Conservation (phyloP, 2,797 vertebrate genomes). For the Cottoperca gobio region DNA sequence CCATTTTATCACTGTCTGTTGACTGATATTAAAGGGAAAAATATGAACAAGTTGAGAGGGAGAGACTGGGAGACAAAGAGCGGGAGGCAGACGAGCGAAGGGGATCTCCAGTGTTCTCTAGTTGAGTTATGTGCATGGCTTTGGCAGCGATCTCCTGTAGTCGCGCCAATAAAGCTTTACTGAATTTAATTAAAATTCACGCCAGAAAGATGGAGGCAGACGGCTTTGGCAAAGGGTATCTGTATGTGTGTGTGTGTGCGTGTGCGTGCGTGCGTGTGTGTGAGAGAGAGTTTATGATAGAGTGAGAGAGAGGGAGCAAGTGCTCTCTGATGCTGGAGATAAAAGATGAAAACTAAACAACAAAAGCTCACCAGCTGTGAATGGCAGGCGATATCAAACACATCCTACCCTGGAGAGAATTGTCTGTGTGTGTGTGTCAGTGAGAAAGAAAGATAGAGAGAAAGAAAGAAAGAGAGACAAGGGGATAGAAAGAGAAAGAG, state of each 20-base stretch:
- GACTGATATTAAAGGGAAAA: slow-evolving; percentile 50
- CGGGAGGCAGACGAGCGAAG: slow-evolving; percentile 42
- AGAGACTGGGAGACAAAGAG: slow-evolving; percentile 53
- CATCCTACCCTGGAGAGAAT: slow-evolving; percentile 74
- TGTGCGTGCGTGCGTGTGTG: slow-evolving; percentile 15
- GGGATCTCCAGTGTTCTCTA: slow-evolving; percentile 70
- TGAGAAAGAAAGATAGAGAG: slow-evolving; percentile 9
- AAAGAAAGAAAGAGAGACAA: slow-evolving; percentile 25
- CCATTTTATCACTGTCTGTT: slow-evolving; percentile 18
- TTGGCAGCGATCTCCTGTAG: slow-evolving; percentile 74
- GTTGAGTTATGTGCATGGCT: slow-evolving; percentile 77
- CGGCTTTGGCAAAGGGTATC: slow-evolving; percentile 71
- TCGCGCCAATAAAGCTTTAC: slow-evolving; percentile 82
- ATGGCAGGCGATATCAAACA: slow-evolving; percentile 80
- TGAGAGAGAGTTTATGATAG: slow-evolving; percentile 16
- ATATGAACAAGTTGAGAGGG: slow-evolving; percentile 18
- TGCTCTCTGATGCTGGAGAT: slow-evolving; percentile 83
- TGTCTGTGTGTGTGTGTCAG: slow-evolving; percentile 37
- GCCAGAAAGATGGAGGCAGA: slow-evolving; percentile 79
- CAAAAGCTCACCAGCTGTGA: slow-evolving; percentile 82
- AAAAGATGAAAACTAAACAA: slow-evolving; percentile 83
- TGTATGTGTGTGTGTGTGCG: slow-evolving; percentile 31
- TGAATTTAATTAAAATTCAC: slow-evolving; percentile 83
- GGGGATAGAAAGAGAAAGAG: not conserved
- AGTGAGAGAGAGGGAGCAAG: slow-evolving; percentile 41